These are phyloP conservation scores for Papilio gigon DNA, from an alignment of 2,888 invertebrate genomes.

Conservation along the genomic window DNA sequence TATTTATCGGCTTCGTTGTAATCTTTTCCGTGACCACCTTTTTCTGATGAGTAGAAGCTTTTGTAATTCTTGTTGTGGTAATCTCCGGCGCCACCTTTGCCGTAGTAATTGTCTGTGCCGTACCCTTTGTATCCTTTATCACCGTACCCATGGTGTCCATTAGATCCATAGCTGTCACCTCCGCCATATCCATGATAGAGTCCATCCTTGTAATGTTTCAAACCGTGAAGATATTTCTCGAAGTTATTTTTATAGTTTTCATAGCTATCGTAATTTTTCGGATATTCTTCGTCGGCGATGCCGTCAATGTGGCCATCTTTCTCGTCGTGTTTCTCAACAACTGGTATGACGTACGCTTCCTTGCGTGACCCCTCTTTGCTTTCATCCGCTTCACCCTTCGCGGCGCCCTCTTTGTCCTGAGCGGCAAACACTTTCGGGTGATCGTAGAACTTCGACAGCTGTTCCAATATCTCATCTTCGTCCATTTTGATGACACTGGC, in stretches of 20 bases:
- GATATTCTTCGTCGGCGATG: constrained; percentile 65
- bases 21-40: constrained; percentile 79
- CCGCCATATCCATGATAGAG: constrained; percentile 63
- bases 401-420: constrained; percentile 58
- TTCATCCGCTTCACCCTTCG: constrained; percentile 60
- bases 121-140: constrained; percentile 80
- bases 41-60: constrained; percentile 78
- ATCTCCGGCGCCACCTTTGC: constrained; percentile 80
- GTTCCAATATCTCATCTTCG: constrained; percentile 72
- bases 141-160: constrained; percentile 73
- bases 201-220: constrained; percentile 61
- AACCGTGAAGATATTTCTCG: constrained; percentile 65
- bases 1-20: constrained; percentile 77
- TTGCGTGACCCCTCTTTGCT: constrained; percentile 61
- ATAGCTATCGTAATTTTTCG: constrained; percentile 64
- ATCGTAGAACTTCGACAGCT: constrained; percentile 68
- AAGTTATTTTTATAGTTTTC: constrained; percentile 58
- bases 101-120: constrained; percentile 74
- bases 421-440: constrained; percentile 67
- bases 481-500: constrained; percentile 76
- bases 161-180: constrained; percentile 70
- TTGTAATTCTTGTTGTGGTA: constrained; percentile 80
- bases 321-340: constrained; percentile 64
- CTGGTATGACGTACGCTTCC: constrained; percentile 65
- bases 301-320: constrained; percentile 59